Conservation (phyloP, 2,113 vertebrate genomes). For the Psettodes erumei region DNA sequence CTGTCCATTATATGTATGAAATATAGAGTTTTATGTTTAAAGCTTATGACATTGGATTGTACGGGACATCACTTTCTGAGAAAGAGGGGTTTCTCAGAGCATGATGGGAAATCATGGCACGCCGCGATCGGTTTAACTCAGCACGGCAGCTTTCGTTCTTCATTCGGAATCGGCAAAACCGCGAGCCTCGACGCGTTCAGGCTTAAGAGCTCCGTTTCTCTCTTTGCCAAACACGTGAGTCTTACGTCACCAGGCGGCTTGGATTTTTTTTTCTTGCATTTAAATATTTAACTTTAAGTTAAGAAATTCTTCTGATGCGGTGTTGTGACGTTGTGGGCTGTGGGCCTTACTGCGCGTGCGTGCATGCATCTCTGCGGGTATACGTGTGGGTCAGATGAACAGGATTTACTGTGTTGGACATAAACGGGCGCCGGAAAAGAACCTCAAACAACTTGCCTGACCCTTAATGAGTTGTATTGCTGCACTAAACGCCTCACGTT, state of each 20-base stretch:
- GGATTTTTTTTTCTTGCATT: constrained; percentile 10
- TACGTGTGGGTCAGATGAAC: constrained; percentile 19
- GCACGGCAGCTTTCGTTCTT: constrained; percentile 60
- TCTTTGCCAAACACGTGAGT: constrained; percentile 73
- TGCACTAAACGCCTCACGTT: constrained; percentile 17
- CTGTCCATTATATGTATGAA: constrained; percentile 61
- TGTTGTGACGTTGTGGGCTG: background rate
- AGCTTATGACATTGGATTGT: constrained; percentile 75
- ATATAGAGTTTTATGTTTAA: constrained; percentile 73
- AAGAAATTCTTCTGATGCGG: background rate
- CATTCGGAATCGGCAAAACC: constrained; percentile 35
- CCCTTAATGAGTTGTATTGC: background rate
- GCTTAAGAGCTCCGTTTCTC: constrained; percentile 36
- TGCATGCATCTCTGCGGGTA: constrained; percentile 37
- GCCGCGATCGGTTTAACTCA: constrained; percentile 38
- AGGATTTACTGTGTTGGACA: background rate
- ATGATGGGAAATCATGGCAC: constrained; percentile 62
- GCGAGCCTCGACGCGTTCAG: constrained; percentile 48
- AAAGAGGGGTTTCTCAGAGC: constrained; percentile 48
- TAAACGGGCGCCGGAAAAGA: constrained; percentile 7
- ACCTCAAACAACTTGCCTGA: constrained; percentile 10
- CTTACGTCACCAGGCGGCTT: constrained; percentile 23
- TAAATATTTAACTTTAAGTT: constrained; percentile 32
- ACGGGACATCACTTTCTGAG: constrained; percentile 51
- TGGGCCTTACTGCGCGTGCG: constrained; percentile 3